phyloP scores from a whole-genome alignment of 2,797 vertebrate genomes.

The Denticeps clupeoides region DNA sequence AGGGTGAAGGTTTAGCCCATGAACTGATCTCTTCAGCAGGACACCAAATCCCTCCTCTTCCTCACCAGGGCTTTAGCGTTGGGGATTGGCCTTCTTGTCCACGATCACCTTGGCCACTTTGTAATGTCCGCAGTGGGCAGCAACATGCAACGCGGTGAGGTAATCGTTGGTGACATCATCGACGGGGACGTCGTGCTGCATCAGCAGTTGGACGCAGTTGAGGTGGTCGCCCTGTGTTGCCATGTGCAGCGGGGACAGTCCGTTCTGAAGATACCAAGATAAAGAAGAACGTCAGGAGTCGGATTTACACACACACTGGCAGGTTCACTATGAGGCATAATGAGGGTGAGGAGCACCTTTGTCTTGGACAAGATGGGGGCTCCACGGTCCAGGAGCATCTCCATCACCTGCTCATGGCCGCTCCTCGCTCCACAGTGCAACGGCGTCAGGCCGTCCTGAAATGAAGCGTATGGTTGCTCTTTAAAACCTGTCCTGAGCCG shows the following conservation, averaged over 20 bases:
- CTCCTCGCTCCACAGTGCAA: conserved; percentile 93
- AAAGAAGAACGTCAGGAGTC: conserved; percentile 12
- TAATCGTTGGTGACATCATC: conserved; percentile 98
- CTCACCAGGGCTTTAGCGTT: conserved; percentile 96
- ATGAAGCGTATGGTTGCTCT: no score
- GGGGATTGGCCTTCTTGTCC: conserved; percentile 95
- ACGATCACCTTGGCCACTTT: conserved; percentile 95
- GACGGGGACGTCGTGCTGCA: conserved; percentile 88
- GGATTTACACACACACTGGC: no score
- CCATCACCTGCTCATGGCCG: conserved; percentile 94
- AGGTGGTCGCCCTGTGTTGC: conserved; percentile 94
- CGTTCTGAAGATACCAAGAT: conserved; percentile 65
- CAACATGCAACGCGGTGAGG: conserved; percentile 88
- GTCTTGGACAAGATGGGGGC: conserved; percentile 96
- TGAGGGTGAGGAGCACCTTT: no score
- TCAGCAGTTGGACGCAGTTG: conserved; percentile 90
- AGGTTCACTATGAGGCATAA: no score
- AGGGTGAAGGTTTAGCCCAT: no score
- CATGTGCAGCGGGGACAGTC: conserved; percentile 92
- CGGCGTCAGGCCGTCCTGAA: conserved; percentile 86
- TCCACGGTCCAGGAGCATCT: conserved; percentile 88
- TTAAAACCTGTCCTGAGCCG: no score
- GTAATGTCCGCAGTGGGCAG: conserved; percentile 95
- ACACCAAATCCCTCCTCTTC: no score
- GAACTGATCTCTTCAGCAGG: no score